These are phyloP conservation scores for Parapsyche elsis DNA, from an alignment of 1,140 invertebrate genomes.

Conservation along the genomic window DNA sequence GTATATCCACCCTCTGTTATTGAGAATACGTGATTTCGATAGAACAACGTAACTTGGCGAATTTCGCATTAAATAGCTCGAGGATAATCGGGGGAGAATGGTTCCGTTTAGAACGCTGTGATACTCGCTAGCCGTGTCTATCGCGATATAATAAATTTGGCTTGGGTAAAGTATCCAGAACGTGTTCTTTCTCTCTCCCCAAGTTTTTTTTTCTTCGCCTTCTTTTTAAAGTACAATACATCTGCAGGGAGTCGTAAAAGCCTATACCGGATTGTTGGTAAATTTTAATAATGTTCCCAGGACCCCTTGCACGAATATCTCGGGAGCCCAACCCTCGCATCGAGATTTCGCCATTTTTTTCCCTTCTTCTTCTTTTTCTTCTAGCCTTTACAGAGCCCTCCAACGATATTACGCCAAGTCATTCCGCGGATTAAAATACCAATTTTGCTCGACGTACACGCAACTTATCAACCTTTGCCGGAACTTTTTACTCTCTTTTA, in stretches of 20 bases:
- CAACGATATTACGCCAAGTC: constrained; percentile 16
- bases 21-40: no score
- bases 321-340: constrained; percentile 20
- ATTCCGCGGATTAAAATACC: constrained; percentile 32
- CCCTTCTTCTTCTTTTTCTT: background rate
- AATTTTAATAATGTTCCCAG: constrained; percentile 46
- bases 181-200: background rate
- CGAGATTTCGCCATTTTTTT: constrained; percentile 27
- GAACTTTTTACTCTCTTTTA: background rate
- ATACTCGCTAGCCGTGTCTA: no score
- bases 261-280: constrained; percentile 40
- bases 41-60: no score
- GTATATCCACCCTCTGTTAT: no score
- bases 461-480: background rate
- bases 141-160: no score
- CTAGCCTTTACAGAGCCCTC: background rate
- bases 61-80: no score
- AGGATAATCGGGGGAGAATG: no score
- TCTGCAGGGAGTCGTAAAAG: constrained; percentile 43
- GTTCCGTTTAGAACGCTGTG: no score
- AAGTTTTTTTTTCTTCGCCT: background rate
- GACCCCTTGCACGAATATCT: constrained; percentile 37
- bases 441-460: constrained; percentile 7
- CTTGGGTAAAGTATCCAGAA: background rate
- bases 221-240: constrained; percentile 32